Percentiles rank a stretch among this genome's conserved stretches.
These are phyloP conservation scores for Melanchra persicariae DNA, from an alignment of 2,888 invertebrate genomes.

Conservation along the genomic window DNA sequence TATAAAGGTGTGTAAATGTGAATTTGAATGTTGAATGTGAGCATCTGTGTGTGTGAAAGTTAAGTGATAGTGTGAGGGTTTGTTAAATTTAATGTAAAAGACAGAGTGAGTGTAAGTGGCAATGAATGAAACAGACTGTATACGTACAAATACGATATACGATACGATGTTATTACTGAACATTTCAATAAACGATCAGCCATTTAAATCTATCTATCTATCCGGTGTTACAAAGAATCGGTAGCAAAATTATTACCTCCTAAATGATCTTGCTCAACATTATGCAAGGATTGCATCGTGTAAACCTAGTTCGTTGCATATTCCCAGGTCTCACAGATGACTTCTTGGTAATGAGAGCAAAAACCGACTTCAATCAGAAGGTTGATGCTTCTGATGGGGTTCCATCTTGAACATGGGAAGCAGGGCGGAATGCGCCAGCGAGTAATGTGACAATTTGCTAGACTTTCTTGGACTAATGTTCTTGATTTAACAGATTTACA, in stretches of 20 bases:
- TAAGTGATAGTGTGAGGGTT: no score
- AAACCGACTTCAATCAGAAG: constrained; percentile 7
- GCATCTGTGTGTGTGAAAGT: no score
- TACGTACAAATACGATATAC: no score
- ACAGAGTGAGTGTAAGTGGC: no score
- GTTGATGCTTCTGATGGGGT: neutral
- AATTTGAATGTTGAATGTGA: no score
- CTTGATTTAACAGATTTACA: neutral
- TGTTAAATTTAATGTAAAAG: no score
- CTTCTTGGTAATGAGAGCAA: constrained; percentile 44
- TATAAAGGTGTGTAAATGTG: no score
- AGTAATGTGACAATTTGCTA: neutral
- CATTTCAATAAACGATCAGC: neutral
- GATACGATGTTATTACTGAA: neutral
- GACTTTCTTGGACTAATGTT: neutral
- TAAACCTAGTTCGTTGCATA: neutral
- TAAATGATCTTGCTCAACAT: constrained; percentile 31
- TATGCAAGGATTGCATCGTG: constrained; percentile 13
- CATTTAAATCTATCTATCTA: neutral
- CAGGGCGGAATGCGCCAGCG: neutral
- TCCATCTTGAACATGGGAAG: neutral
- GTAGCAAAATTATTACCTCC: neutral
- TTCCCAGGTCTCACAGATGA: constrained; percentile 22
- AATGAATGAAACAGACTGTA: no score
- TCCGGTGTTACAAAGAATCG: constrained; percentile 13